Evolutionary conservation across 2,797 vertebrate genomes (phyloP), one percentile per base, ranked within the genome.

Genomic region (Podarcis siculus): DNA sequence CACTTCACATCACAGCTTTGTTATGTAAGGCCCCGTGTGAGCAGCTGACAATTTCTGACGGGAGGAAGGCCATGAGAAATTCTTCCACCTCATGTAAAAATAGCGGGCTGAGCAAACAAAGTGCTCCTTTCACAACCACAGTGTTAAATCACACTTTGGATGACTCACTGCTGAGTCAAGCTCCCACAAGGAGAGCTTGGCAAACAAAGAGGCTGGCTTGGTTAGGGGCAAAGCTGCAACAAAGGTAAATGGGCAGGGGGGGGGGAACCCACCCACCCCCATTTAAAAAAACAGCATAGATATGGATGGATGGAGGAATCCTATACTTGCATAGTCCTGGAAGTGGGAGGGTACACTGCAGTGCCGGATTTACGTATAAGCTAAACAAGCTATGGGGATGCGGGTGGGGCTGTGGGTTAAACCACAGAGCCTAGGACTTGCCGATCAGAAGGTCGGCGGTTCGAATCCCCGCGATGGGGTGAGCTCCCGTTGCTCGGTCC

Each of bases 121-220:
- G 61, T 12, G 35, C n/a, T 75, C 3, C 23, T 69, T 55, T 81
- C 58, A 35, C 78, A 37, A 85, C 58, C 32, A 37, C 27, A 35
- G 83, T 58, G 88, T 84, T 55, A 86, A 82, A 85, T 89, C 88
- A 89, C 83, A 89, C 71, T 35, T 66, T 30, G 8, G 72, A 8
- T 89, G 83, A 89, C 61, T 89, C 83, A 89, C 3, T 15, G 42
- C 69, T 89, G 88, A 89, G 39, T 76, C 83, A 81, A 67, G 25
- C 39, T 7, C 23, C 85, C 8, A n/a, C n/a, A 30, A 37, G 25
- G 67, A n/a, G 78, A 76, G 55, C 12, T n/a, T 39, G n/a, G 37
- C 9, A 2, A 49, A n/a, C 5, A 6, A 30, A 5, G 13, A 30
- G 6, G 25, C 1, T 17, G 17, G 13, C 12, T 82, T 4, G 37